Conservation (phyloP, 2,797 vertebrate species). For the Allobates femoralis region DNA sequence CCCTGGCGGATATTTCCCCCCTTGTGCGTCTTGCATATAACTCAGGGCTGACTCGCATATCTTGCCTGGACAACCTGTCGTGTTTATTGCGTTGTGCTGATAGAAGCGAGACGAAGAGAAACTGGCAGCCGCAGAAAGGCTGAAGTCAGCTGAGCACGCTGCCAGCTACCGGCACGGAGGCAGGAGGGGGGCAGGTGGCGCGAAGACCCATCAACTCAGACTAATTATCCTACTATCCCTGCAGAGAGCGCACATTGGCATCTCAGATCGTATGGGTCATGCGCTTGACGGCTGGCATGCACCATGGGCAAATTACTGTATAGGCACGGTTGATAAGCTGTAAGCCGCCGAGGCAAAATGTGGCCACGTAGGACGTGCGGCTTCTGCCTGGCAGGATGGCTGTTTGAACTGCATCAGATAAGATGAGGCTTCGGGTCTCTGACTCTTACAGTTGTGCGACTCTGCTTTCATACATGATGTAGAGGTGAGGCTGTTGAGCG, state of each 20-base stretch:
- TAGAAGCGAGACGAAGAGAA: conserved; percentile 24
- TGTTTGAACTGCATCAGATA: background rate
- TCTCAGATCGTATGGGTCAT: background rate
- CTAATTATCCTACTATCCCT: conserved; percentile 43
- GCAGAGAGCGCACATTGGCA: conserved; percentile 13
- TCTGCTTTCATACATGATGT: background rate
- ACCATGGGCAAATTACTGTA: background rate
- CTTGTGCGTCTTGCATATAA: conserved; percentile 46
- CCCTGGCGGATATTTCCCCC: conserved; percentile 31
- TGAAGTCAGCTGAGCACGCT: conserved; percentile 34
- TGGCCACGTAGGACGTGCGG: background rate
- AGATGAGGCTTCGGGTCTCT: background rate
- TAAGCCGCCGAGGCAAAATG: conserved; percentile 5
- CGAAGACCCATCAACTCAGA: conserved; percentile 40
- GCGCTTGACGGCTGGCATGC: conserved; percentile 6
- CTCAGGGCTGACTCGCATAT: conserved; percentile 47
- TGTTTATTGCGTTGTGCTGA: conserved; percentile 49
- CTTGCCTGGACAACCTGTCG: conserved; percentile 35
- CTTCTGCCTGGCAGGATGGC: conserved; percentile 1
- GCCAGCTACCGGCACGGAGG: conserved; percentile 8
- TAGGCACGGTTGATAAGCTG: background rate
- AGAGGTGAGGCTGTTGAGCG: background rate
- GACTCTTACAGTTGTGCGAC: background rate
- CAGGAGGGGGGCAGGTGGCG: conserved; percentile 33
- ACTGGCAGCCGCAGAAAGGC: conserved; percentile 15